Base-by-base conservation (phyloP, 2,888 invertebrate species). In the Chouioia cunea region DNA sequence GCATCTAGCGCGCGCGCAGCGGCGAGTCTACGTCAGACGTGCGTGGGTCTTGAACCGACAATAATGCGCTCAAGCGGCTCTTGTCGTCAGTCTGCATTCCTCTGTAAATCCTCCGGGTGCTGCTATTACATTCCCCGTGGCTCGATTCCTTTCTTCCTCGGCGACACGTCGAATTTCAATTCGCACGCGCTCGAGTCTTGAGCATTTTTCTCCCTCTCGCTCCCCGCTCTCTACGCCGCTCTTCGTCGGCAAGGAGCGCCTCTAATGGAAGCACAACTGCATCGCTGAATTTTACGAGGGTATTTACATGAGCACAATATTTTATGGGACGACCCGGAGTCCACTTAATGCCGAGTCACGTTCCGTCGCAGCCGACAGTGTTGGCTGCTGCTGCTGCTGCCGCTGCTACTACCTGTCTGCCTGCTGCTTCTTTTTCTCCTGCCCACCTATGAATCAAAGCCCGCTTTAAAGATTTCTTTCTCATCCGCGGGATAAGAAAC, bases 331-430 rank as follows among this genome's bases (percentile, higher is more conserved):
- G 16, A 18, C 16, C 56, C 56, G 56, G 15, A 8, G 80, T 76
- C 77, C 82, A 81, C 83, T 84, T 83, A 83, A 84, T 84, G 84
- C 84, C 75, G 76, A 81, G 82, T 83, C 84, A 84, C 84, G 84
- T 83, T 81, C 78, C 76, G 77, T 79, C 79, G 22, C 53, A 22
- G 53, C 20, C 27, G 27, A 10, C 36, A 36, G 10, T 36, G 36
- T 36, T 36, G 36, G 4, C 36, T 6, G 36, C 4, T 36, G 36
- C 36, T 10, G 10, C 36, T 10, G 2, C 10, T 36, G 36, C 6
- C 2, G 36, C 36, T 36, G 6, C 6, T 10, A 10, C 36, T 36
- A 36, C 10, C n/a, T n/a, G n/a, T n/a, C n/a, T 36, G 36, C 36
- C 36, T n/a, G 36, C 36, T 8, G 27, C 27, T 27, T 6, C 36